Evolutionary conservation across 2,888 invertebrate genomes (phyloP), one percentile per base, ranked within the genome.

Genomic region (Eristalis intricaria): DNA sequence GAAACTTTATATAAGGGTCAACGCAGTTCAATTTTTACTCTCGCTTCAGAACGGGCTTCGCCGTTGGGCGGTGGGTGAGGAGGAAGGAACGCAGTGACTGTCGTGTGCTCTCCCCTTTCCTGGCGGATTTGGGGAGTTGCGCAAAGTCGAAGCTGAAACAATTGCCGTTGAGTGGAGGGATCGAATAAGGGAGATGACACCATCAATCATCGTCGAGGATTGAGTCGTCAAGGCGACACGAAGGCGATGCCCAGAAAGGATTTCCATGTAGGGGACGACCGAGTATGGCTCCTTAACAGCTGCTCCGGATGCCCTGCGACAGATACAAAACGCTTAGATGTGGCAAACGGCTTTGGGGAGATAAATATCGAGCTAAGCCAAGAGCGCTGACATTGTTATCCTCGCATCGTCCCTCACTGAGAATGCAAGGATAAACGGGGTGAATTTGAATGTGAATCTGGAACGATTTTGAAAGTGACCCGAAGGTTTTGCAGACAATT

Each of bases 1-100:
- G 70, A 82, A 77, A 43, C 65, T 82, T 78, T 77, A 77, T 82
- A 69, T 77, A 65, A 66, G 74, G 80, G 80, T 80, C 68, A 80
- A 63, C 38, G 63, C 7, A 63, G 73, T 61, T 74, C 60, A 74
- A 61, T 68, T 78, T 65, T 71, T 65, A 61, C 70, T 56, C 63
- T 76, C 60, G 29, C 29, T 76, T 38, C 65, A 22, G n/a, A 3
- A 10, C 40, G 61, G 63, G 19, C 15, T 23, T 3, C 11, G 23
- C 13, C 7, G 23, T 13, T 3, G 10, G 0, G 11, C 26, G 26
- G 15, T n/a, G 26, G 10, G 3, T 11, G 60, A 26, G 26, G 22
- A 13, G 60, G 4, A 1, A 26, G 60, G 10, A 60, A 60, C 23
- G 50, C n/a, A 8, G 50, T 19, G 50, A 8, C n/a, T 38, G 38